Evolutionary conservation across 2,888 invertebrate genomes (phyloP), one percentile per base, ranked within the genome.

Genomic region (Exocentrus adspersus): DNA sequence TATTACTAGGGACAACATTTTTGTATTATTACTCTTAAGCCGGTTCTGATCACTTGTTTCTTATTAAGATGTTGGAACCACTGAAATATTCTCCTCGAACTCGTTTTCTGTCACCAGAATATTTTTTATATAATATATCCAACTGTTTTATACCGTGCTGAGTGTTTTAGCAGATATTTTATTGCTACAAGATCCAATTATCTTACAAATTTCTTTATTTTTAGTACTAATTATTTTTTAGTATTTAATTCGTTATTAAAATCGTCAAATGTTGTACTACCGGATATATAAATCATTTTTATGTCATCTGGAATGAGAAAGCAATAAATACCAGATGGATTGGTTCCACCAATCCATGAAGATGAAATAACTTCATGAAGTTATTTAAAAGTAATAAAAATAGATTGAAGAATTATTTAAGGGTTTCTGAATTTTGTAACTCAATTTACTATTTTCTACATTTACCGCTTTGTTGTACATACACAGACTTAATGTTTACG

Each of bases 71-170:
- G 50, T 50, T 50, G 28, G 50, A 30, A 50, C 19, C 50, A 50
- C 30, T 50, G 50, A 50, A 50, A 50, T 50, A 50, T 56, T 43
- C 69, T 70, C 67, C 48, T 28, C 53, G 24, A 28, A 48, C 66
- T 66, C 60, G 60, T 52, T 56, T 59, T 50, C 66, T 59, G 60
- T 63, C 60, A 60, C 53, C 61, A 28, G 56, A 60, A 63, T 66
- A 56, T 56, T 56, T 56, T 45, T 46, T 24, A 56, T 45, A 43
- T 56, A 56, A 56, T 56, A 56, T 56, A 56, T 56, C 45, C 56
- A 30, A 43, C 43, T 56, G 56, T 56, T 56, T 56, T 56, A 56
- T 50, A 50, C 28, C 7, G 30, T 50, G 50, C 30, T 17, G 17
- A 50, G 30, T 50, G 50, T 50, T 50, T 50, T 32, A 50, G 50